phyloP scores from a whole-genome alignment of 2,113 vertebrate species.

The Okapia johnstoni region DNA sequence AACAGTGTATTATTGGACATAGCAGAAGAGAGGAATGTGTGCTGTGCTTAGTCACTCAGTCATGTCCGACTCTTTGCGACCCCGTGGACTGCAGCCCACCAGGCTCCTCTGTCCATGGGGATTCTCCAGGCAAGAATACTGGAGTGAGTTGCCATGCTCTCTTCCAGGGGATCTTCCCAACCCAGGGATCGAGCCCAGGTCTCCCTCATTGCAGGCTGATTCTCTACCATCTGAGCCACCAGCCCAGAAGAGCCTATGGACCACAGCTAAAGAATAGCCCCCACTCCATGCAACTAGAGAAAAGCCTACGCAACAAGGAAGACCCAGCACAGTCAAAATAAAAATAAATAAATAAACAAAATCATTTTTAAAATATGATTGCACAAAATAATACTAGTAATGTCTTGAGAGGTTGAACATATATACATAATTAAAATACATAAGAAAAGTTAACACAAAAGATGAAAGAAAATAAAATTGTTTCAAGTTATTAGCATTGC shows the following conservation, averaged over 20 bases:
- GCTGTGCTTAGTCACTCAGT: fast-evolving
- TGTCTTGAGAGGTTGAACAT: not conserved
- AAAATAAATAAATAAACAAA: not conserved
- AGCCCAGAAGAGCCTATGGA: not conserved
- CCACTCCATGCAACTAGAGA: not conserved
- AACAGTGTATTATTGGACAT: not conserved
- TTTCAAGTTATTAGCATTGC: not conserved
- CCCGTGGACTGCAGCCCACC: not conserved
- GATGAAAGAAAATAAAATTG: not conserved
- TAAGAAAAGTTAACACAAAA: not conserved
- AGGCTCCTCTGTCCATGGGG: not conserved
- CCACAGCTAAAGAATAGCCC: not conserved
- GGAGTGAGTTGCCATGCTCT: not conserved
- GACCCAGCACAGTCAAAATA: not conserved
- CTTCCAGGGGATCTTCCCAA: not conserved
- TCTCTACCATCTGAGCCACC: not conserved
- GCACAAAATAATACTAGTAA: not conserved
- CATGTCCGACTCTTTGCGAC: fast-evolving
- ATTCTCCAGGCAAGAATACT: not conserved
- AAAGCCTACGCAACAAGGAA: not conserved
- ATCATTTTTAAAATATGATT: not conserved
- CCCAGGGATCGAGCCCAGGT: not conserved
- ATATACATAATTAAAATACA: not conserved
- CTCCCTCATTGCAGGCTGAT: not conserved
- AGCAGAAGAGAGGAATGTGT: not conserved